A percentile compares a stretch with the other conserved stretches of the same genome.
phyloP scores from a whole-genome alignment of 1,140 invertebrate species.

The Drosophila tropicalis region DNA sequence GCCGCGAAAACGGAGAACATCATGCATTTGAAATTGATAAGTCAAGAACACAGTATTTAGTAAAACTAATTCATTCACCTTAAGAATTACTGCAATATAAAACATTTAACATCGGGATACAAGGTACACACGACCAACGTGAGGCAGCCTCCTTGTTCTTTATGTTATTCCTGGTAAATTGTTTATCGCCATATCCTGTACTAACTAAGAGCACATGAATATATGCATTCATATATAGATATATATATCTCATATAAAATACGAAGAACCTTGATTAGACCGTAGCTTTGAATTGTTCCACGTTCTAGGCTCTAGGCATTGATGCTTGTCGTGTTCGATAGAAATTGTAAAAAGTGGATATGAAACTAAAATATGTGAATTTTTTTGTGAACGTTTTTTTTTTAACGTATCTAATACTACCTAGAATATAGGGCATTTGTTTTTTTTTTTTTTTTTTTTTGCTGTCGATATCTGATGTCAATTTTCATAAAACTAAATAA shows the following conservation, averaged over 20 bases:
- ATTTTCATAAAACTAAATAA: constrained; percentile 35
- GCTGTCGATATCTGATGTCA: constrained; percentile 68
- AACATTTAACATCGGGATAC: too few relatives aligned
- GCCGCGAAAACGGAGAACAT: too few relatives aligned
- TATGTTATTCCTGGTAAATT: background rate
- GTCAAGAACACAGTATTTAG: too few relatives aligned
- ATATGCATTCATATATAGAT: constrained; percentile 10
- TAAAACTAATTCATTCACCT: too few relatives aligned
- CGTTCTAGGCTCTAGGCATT: constrained; percentile 67
- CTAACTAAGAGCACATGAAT: background rate
- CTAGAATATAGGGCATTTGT: constrained; percentile 55
- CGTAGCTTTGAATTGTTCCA: constrained; percentile 57
- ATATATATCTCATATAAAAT: constrained; percentile 3
- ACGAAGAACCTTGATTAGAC: constrained; percentile 25
- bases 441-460: constrained; percentile 43
- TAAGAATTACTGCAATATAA: too few relatives aligned
- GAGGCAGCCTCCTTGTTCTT: background rate
- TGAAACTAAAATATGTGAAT: constrained; percentile 45
- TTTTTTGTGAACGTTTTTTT: constrained; percentile 47
- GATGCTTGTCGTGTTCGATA: constrained; percentile 57
- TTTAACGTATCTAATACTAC: constrained; percentile 73
- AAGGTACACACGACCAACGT: too few relatives aligned
- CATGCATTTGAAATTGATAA: too few relatives aligned
- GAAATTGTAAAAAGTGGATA: constrained; percentile 54
- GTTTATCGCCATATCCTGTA: background rate